Evolutionary conservation across 2,113 vertebrate genomes (phyloP).

Genomic region (Otolemur garnettii): DNA sequence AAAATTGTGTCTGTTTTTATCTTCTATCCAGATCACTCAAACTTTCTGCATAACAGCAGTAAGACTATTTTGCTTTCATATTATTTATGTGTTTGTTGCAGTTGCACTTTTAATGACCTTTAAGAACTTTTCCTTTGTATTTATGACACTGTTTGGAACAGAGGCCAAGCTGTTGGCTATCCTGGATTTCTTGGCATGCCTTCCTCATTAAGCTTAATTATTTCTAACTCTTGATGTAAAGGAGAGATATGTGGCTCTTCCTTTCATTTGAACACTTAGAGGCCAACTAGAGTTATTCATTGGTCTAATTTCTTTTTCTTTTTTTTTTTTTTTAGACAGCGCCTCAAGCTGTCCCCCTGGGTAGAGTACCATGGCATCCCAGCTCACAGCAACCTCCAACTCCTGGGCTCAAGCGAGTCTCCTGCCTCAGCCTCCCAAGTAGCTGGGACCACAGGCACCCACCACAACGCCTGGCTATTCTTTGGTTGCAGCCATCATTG

Average conservation of each 20-base stretch:
- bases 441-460: too few relatives aligned
- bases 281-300: not conserved
- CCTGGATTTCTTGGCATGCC: not conserved
- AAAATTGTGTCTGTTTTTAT: not conserved
- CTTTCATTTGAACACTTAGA: not conserved
- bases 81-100: not conserved
- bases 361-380: too few relatives aligned
- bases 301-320: not conserved
- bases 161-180: not conserved
- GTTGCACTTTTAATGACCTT: not conserved
- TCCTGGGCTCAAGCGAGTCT: too few relatives aligned
- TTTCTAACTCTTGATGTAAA: not conserved
- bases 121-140: not conserved
- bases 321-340: too few relatives aligned
- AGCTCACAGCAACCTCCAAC: too few relatives aligned
- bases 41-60: not conserved
- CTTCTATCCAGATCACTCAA: not conserved
- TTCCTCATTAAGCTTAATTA: not conserved
- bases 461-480: too few relatives aligned
- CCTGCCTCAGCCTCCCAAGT: too few relatives aligned
- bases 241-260: not conserved
- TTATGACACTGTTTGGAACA: not conserved
- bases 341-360: too few relatives aligned
- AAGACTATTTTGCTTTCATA: not conserved
- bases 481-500: too few relatives aligned